A percentile compares a stretch with the other conserved stretches of the same genome.
phyloP scores from a whole-genome alignment of 2,888 invertebrate genomes.

The Tetranychus piercei region DNA sequence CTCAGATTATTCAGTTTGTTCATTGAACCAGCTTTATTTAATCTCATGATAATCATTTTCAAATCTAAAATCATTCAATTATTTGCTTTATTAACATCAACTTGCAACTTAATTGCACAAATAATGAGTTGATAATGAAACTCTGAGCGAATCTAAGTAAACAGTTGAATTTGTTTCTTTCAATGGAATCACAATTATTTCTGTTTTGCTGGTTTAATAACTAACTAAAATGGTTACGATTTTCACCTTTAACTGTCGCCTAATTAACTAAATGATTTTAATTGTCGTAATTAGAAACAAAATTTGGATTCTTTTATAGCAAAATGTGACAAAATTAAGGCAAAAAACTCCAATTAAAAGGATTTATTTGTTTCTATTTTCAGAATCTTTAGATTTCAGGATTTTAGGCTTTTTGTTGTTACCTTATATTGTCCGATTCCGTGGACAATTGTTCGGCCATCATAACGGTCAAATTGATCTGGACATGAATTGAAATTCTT shows the following conservation, averaged over 20 bases:
- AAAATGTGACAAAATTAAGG: no score
- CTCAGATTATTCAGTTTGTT: neutral
- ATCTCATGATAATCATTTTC: neutral
- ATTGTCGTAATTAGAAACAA: neutral
- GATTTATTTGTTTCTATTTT: no score
- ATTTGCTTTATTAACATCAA: no score
- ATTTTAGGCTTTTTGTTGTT: neutral
- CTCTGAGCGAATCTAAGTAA: no score
- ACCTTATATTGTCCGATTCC: constrained; percentile 12
- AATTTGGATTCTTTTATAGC: neutral
- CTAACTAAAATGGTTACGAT: neutral
- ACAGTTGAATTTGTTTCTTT: no score
- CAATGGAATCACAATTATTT: no score
- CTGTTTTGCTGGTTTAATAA: neutral
- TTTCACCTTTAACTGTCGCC: neutral
- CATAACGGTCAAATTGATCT: neutral
- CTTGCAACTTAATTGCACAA: no score
- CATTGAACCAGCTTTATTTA: neutral
- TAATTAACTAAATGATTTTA: neutral
- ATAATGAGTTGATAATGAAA: no score
- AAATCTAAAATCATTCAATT: no score
- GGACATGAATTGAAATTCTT: constrained; percentile 9
- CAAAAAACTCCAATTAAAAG: no score
- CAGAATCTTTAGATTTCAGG: no score
- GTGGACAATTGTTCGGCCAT: constrained; percentile 10